phyloP scores from a whole-genome alignment of 2,797 vertebrate genomes.

The Oophaga sylvatica region DNA sequence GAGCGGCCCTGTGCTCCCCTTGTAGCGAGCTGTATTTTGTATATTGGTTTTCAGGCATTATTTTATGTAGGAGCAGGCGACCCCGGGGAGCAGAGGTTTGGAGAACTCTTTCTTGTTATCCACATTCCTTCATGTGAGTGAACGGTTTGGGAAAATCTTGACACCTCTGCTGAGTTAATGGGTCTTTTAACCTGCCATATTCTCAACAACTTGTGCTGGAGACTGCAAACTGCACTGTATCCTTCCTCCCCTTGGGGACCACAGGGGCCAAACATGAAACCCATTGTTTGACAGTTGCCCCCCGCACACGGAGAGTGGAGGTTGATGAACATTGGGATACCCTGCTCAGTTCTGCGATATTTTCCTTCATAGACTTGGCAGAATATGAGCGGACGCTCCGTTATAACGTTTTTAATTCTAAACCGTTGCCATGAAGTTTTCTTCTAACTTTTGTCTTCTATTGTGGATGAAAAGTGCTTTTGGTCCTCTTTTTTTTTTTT shows the following conservation, averaged over 20 bases:
- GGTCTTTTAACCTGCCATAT: slow-evolving; percentile 42
- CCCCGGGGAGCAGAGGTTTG: slow-evolving; percentile 64
- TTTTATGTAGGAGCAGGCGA: slow-evolving; percentile 71
- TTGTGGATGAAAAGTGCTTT: slow-evolving; percentile 61
- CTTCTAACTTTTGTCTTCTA: slow-evolving; percentile 45
- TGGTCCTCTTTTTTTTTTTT: background rate
- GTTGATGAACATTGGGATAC: background rate
- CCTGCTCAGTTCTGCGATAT: slow-evolving; percentile 22
- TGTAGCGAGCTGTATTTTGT: slow-evolving; percentile 72
- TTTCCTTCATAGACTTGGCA: slow-evolving; percentile 24
- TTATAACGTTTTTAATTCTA: slow-evolving; percentile 53
- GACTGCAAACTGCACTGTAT: slow-evolving; percentile 19
- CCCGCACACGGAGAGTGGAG: background rate
- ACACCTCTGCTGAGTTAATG: slow-evolving; percentile 6
- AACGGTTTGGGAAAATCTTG: slow-evolving; percentile 12
- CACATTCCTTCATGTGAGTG: slow-evolving; percentile 28
- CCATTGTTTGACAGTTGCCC: background rate
- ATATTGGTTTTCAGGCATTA: slow-evolving; percentile 72
- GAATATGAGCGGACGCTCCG: slow-evolving; percentile 33
- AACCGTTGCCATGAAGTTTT: slow-evolving; percentile 51
- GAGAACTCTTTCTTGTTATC: slow-evolving; percentile 43
- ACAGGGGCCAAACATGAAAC: slow-evolving; percentile 32
- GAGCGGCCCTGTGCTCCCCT: slow-evolving; percentile 64
- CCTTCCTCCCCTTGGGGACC: slow-evolving; percentile 34
- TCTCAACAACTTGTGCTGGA: slow-evolving; percentile 34